Base-by-base conservation (phyloP, 2,888 invertebrate genomes). In the Congeria kusceri region DNA sequence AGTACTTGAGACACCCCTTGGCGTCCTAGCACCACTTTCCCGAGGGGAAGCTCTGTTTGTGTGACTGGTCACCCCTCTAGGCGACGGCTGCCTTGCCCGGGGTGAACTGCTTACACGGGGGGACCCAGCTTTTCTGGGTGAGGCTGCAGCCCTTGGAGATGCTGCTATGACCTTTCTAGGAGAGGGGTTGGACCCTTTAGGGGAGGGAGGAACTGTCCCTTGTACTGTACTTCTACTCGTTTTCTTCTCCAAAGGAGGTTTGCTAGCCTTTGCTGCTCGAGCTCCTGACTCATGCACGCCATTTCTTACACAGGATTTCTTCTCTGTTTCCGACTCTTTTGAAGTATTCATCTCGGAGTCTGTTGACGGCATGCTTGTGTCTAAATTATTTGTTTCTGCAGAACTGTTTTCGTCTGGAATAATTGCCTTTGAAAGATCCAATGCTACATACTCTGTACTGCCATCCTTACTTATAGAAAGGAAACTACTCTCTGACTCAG, bases 381-480 rank as follows among this genome's bases (percentile, higher is more conserved):
- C 25, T 5, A 23, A 23, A 20, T 9, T 53, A 9, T 20, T 53
- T 53, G 53, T 53, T 53, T 53, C 53, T 53, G 25, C 53, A 53
- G 23, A 2, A 53, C 25, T 53, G 4, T 23, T 53, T 5, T 18
- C 53, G 7, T 53, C 25, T 53, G n/a, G 13, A 53, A 20, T 18
- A n/a, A 25, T 23, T 23, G 53, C 2, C 53, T 53, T 53, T 53
- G 53, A 5, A 9, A 80, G 59, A 68, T 80, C 80, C 20, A 80
- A 58, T 27, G 75, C 69, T 39, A 80, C 80, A 72, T 80, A 80
- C 58, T 80, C 80, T 47, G 80, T 80, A 23, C 76, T 76, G 28
- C 80, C 80, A 68, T 80, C 75, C 56, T 80, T 80, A 23, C 72
- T 64, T n/a, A 80, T 76, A 18, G 75, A 76, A 11, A 80, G 57